phyloP scores from a whole-genome alignment of 2,888 invertebrate species.

The Danaus chrysippus region DNA sequence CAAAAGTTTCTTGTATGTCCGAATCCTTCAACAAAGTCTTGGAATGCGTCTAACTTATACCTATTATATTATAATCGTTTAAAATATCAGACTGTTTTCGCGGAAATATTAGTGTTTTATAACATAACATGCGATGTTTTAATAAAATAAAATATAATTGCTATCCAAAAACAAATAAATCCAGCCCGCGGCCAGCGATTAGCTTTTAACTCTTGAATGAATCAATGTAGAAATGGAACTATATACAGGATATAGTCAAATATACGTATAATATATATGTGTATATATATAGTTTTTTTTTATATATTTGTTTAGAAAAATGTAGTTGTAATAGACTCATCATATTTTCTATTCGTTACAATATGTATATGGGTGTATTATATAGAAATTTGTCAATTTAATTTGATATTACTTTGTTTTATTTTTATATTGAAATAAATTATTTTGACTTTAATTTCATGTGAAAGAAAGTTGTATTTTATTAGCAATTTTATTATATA shows the following conservation, averaged over 20 bases:
- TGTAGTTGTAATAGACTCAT: too few relatives aligned
- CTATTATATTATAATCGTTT: slow-evolving; percentile 38
- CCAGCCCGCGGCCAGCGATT: slow-evolving; percentile 65
- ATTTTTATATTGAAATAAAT: not conserved
- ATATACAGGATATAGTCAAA: slow-evolving; percentile 49
- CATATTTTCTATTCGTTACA: too few relatives aligned
- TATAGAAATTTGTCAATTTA: too few relatives aligned
- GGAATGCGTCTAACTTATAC: too few relatives aligned
- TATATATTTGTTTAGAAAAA: too few relatives aligned
- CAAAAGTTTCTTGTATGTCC: slow-evolving; percentile 44
- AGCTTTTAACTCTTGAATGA: slow-evolving; percentile 75
- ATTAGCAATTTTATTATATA: too few relatives aligned
- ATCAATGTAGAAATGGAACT: slow-evolving; percentile 76
- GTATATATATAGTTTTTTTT: too few relatives aligned
- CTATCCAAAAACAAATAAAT: slow-evolving; percentile 78
- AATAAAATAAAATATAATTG: slow-evolving; percentile 79
- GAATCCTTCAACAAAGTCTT: too few relatives aligned
- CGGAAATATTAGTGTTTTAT: slow-evolving; percentile 64
- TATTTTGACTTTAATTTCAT: not conserved
- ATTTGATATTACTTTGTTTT: not conserved
- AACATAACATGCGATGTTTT: slow-evolving; percentile 61
- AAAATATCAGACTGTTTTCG: slow-evolving; percentile 63
- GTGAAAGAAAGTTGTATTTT: not conserved
- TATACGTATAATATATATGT: too few relatives aligned
- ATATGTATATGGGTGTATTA: too few relatives aligned